Percentiles rank a stretch among this genome's conserved stretches.
Conservation (phyloP, 1,140 invertebrate species). For the Brachionus rubens region DNA sequence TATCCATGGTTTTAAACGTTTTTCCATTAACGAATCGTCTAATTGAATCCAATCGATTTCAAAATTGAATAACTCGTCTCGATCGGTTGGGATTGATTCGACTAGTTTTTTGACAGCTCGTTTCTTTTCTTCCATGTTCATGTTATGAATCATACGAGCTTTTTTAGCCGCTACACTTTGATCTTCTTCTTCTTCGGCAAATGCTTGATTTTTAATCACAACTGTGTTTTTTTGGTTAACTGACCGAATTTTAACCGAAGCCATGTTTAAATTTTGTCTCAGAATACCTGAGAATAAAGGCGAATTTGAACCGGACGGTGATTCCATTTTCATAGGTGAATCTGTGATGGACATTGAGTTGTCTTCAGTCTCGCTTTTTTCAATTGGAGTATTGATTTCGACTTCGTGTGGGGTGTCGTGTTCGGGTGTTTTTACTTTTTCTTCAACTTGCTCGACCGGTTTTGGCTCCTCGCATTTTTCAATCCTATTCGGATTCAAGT, state of each 20-base stretch:
- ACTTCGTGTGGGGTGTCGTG: not conserved
- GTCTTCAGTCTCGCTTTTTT: not conserved
- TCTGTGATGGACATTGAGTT: not conserved
- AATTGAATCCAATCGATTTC: constrained; percentile 85
- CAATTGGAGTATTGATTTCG: not conserved
- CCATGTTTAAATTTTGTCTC: not conserved
- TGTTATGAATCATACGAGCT: constrained; percentile 62
- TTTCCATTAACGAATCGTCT: constrained; percentile 83
- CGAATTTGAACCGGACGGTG: not conserved
- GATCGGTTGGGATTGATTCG: constrained; percentile 95
- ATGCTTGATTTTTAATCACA: constrained; percentile 18
- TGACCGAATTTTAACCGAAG: not conserved
- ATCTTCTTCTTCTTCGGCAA: constrained; percentile 46
- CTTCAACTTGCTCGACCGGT: not conserved
- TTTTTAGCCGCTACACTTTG: constrained; percentile 47
- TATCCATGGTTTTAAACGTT: constrained; percentile 94
- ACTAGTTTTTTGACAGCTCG: constrained; percentile 93
- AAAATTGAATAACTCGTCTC: constrained; percentile 88
- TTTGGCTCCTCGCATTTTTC: not conserved
- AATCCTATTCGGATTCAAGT: not conserved
- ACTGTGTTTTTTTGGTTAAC: not conserved
- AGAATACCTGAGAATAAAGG: not conserved
- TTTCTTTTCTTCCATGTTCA: constrained; percentile 77
- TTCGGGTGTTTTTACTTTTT: not conserved
- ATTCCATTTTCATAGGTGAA: constrained; percentile 11